phyloP scores from a whole-genome alignment of 2,888 invertebrate species.

The Osmoderma eremita region DNA sequence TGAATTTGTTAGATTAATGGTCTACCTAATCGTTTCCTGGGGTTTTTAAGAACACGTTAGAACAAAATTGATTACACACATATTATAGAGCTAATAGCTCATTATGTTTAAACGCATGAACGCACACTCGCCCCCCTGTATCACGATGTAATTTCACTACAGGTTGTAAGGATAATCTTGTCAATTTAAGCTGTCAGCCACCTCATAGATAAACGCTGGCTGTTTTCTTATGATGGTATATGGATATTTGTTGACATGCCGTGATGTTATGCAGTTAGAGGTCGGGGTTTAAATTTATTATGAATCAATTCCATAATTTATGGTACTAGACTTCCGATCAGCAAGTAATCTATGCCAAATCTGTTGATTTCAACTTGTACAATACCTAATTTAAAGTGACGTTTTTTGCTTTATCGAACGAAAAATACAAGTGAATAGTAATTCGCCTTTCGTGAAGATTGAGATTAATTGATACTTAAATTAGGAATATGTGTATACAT shows the following conservation, averaged over 20 bases:
- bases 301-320: background rate
- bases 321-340: background rate
- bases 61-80: slow-evolving; percentile 39
- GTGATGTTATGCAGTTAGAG: too few species aligned
- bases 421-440: too few species aligned
- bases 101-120: slow-evolving; percentile 51
- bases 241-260: background rate
- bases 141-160: slow-evolving; percentile 49
- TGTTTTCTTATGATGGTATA: background rate
- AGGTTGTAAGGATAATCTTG: slow-evolving; percentile 11
- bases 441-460: too few species aligned
- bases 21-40: too few species aligned
- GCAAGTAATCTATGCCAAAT: too few species aligned
- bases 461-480: too few species aligned
- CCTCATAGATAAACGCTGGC: background rate
- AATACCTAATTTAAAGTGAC: too few species aligned
- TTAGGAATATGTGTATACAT: too few species aligned
- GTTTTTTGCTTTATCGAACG: too few species aligned
- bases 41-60: background rate
- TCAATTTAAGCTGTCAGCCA: too few species aligned
- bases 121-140: slow-evolving; percentile 49
- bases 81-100: slow-evolving; percentile 50
- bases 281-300: background rate
- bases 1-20: too few species aligned
- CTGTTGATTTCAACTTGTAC: too few species aligned